phyloP scores from a whole-genome alignment of 2,113 vertebrate genomes.

The Oreotrochilus melanogaster region DNA sequence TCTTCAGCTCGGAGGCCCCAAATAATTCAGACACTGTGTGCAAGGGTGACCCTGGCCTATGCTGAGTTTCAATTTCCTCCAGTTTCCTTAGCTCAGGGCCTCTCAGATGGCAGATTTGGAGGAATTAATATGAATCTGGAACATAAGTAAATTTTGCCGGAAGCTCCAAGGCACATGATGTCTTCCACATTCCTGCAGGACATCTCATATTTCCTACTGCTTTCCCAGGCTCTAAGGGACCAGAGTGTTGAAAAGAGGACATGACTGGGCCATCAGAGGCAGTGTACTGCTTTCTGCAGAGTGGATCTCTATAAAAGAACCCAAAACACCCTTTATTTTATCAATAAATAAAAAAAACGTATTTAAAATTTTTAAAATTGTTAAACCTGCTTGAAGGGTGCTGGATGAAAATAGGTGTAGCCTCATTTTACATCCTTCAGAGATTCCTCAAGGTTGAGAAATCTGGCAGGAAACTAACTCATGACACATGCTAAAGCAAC shows the following conservation, averaged over 20 bases:
- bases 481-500: not conserved
- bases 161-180: not conserved
- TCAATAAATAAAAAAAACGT: not conserved
- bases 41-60: not conserved
- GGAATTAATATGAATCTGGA: not conserved
- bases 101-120: not conserved
- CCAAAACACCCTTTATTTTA: not conserved
- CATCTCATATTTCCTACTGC: not conserved
- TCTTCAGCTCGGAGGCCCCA: not conserved
- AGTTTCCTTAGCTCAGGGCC: not conserved
- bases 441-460: not conserved
- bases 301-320: not conserved
- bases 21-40: not conserved
- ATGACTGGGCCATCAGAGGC: accelerated
- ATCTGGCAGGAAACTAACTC: not conserved
- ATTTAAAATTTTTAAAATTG: not conserved
- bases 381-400: not conserved
- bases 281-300: not conserved
- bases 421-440: not conserved
- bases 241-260: not conserved
- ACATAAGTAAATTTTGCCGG: not conserved
- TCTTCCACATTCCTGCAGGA: slow-evolving; percentile 17
- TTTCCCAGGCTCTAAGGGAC: slow-evolving; percentile 16
- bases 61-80: not conserved
- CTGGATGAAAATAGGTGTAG: not conserved